These are phyloP conservation scores for Polyommatus icarus DNA, from an alignment of 2,888 invertebrate species.

Conservation along the genomic window DNA sequence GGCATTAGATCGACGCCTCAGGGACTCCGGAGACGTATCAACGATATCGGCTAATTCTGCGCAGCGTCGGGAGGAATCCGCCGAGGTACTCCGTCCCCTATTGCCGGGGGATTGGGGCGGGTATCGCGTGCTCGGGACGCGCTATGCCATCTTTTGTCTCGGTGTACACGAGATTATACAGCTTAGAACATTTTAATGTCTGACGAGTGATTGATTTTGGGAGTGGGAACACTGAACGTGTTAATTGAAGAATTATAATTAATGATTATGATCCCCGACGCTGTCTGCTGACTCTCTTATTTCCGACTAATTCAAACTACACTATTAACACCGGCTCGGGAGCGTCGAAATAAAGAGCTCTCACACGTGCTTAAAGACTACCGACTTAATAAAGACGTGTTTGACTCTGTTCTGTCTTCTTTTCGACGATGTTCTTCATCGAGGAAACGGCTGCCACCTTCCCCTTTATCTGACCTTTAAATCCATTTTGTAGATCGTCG, in stretches of 20 bases:
- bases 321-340: not conserved
- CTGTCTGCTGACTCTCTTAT: not conserved
- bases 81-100: slow-evolving; percentile 27
- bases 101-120: not conserved
- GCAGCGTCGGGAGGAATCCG: not conserved
- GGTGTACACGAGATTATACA: slow-evolving; percentile 22
- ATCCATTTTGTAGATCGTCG: slow-evolving; percentile 17
- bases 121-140: not conserved
- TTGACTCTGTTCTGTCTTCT: not conserved
- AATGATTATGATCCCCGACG: slow-evolving; percentile 24
- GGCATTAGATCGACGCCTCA: slow-evolving; percentile 55
- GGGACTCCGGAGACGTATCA: slow-evolving; percentile 36
- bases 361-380: not conserved
- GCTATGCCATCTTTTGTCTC: not conserved
- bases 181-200: slow-evolving; percentile 26
- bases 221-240: slow-evolving; percentile 28
- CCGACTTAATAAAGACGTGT: not conserved
- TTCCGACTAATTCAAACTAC: slow-evolving; percentile 1
- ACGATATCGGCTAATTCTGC: slow-evolving; percentile 32
- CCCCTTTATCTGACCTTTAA: slow-evolving; percentile 15
- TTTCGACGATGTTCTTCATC: not conserved
- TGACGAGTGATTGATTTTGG: slow-evolving; percentile 32
- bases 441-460: not conserved
- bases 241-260: slow-evolving; percentile 32
- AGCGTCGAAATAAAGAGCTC: not conserved